A percentile compares a stretch with the other conserved stretches of the same genome.
phyloP scores from a whole-genome alignment of 2,888 invertebrate genomes.

The Drosophila paranaensis region DNA sequence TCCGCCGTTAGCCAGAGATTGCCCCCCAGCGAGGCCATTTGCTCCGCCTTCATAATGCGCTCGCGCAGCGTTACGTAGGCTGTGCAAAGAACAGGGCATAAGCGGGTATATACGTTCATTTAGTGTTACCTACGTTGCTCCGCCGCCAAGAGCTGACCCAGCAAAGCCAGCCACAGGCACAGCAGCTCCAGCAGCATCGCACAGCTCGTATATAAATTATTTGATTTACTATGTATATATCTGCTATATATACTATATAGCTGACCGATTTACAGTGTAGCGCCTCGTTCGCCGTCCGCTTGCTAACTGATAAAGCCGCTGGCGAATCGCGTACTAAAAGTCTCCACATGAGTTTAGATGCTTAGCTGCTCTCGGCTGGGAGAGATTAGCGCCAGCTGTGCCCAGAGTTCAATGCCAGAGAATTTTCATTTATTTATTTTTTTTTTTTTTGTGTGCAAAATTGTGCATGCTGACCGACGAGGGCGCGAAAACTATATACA shows the following conservation, averaged over 20 bases:
- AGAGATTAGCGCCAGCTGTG: constrained; percentile 39
- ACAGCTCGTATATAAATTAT: constrained; percentile 15
- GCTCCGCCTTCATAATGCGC: constrained; percentile 83
- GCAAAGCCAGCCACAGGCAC: constrained; percentile 26
- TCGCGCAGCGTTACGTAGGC: constrained; percentile 83
- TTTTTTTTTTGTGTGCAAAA: constrained; percentile 40
- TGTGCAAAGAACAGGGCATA: constrained; percentile 28
- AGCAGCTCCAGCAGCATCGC: constrained; percentile 42
- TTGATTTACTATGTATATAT: constrained; percentile 1
- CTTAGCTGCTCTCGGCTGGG: constrained; percentile 20
- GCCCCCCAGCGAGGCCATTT: constrained; percentile 80
- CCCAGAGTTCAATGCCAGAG: constrained; percentile 69
- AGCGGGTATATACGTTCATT: neutral
- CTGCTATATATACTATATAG: constrained; percentile 2
- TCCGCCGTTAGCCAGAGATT: constrained; percentile 81
- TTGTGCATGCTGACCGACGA: constrained; percentile 32
- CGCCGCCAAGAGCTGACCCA: constrained; percentile 34
- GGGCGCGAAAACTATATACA: constrained; percentile 53
- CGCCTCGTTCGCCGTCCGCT: constrained; percentile 42
- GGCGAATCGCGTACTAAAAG: constrained; percentile 27
- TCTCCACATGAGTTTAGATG: constrained; percentile 46
- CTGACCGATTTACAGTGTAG: constrained; percentile 36
- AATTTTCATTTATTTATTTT: constrained; percentile 27
- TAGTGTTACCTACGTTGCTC: constrained; percentile 52
- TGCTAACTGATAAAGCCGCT: constrained; percentile 63